Evolutionary conservation across 2,888 invertebrate species (phyloP).

Genomic region (Pyralis farinalis): DNA sequence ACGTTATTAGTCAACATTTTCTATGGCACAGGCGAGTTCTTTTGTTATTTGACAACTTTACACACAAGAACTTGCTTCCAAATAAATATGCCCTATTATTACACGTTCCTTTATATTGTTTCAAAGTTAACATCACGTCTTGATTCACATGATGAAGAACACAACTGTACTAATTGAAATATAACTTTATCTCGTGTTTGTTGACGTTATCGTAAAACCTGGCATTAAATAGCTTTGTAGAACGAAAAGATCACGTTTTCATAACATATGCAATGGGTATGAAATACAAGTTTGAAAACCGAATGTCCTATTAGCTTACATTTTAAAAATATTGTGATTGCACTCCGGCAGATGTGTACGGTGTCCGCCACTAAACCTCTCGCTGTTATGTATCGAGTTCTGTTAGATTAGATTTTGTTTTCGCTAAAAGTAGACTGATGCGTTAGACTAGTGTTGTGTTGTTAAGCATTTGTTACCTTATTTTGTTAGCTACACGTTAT

Average conservation of each 20-base stretch:
- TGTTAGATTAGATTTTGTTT: slow-evolving; percentile 40
- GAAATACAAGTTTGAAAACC: no score
- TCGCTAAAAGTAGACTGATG: slow-evolving; percentile 51
- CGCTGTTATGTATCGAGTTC: slow-evolving; percentile 38
- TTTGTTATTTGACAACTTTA: no score
- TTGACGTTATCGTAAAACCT: background rate
- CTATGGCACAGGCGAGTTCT: no score
- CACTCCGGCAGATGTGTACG: slow-evolving; percentile 45
- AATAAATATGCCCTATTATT: no score
- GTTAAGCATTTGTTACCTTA: slow-evolving; percentile 12
- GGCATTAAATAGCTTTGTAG: background rate
- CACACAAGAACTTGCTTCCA: no score
- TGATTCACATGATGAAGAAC: no score
- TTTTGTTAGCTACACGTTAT: background rate
- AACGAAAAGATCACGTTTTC: background rate
- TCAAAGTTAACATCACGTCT: no score
- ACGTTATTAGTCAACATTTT: no score
- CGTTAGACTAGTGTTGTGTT: slow-evolving; percentile 28
- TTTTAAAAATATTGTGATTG: slow-evolving; percentile 48
- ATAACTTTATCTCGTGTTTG: background rate
- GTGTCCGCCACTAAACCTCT: slow-evolving; percentile 55
- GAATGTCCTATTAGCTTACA: no score
- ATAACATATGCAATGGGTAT: no score
- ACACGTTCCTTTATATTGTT: no score
- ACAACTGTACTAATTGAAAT: no score